Conservation (phyloP, 2,888 invertebrate genomes). For the Euphydryas editha region DNA sequence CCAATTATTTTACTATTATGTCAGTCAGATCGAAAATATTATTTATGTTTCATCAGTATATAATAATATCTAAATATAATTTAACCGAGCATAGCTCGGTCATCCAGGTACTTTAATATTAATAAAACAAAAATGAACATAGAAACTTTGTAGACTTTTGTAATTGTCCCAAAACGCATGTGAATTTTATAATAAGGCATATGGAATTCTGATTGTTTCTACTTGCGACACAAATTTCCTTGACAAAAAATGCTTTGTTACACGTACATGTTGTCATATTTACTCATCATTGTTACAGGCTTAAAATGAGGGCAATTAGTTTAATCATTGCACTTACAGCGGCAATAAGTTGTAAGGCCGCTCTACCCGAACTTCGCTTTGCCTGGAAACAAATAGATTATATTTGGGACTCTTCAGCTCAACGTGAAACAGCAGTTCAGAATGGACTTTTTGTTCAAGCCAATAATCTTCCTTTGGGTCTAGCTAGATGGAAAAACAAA, state of each 20-base stretch:
- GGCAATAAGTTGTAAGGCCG: conserved; percentile 62
- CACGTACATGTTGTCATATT: conserved; percentile 14
- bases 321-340: conserved; percentile 59
- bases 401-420: conserved; percentile 85
- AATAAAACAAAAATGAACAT: background rate
- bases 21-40: too few species aligned
- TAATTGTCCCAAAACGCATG: conserved; percentile 1
- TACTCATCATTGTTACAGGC: conserved; percentile 45
- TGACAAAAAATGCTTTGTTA: conserved; percentile 42
- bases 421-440: conserved; percentile 84
- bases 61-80: too few species aligned
- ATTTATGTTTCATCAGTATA: too few species aligned
- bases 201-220: conserved; percentile 21
- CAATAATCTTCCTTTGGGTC: conserved; percentile 88
- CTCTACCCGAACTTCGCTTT: conserved; percentile 85
- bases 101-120: too few species aligned
- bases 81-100: too few species aligned
- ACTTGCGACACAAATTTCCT: conserved; percentile 44
- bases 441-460: conserved; percentile 84
- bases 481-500: conserved; percentile 89
- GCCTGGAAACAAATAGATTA: conserved; percentile 88
- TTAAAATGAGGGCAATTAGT: conserved; percentile 51
- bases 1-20: too few species aligned
- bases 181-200: conserved; percentile 14
- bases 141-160: background rate